phyloP scores from a whole-genome alignment of 2,113 vertebrate species.

The human region GRCh38 chr16:3957001-3957500 shows the following conservation, averaged over 20 bases:
- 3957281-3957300: not conserved
- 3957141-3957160: not conserved
- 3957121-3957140: not conserved
- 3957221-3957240: not conserved
- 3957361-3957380: not conserved
- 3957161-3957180: not conserved
- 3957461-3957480: not conserved
- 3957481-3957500: not conserved
- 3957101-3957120: not conserved
- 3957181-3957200: not conserved
- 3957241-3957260: not conserved
- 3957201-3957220: not conserved
- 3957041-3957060: not conserved
- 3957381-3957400: not conserved
- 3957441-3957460: not conserved
- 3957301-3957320: not conserved
- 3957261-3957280: not conserved
- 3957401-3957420: not conserved
- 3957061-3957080: not conserved
- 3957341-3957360: not conserved
- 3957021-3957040: not conserved
- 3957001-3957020: not conserved
- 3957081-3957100: not conserved
- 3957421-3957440: not conserved
- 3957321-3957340: not conserved